phyloP scores from a whole-genome alignment of 2,888 invertebrate genomes.

The Saturnia japonica region DNA sequence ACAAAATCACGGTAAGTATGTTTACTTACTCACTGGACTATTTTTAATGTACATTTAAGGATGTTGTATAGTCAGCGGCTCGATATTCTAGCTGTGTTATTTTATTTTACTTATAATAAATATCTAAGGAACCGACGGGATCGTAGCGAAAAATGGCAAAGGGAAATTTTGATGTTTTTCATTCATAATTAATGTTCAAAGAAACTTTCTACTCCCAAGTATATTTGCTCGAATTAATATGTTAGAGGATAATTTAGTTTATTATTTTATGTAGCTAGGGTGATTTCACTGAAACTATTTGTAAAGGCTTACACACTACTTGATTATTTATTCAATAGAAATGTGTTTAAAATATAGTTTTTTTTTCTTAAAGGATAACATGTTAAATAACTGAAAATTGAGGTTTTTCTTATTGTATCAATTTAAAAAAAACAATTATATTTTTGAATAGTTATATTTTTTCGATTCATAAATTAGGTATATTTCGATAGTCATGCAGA shows the following conservation, averaged over 20 bases:
- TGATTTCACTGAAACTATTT: background rate
- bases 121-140: background rate
- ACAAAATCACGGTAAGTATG: slow-evolving; percentile 26
- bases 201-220: background rate
- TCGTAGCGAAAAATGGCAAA: background rate
- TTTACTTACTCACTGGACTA: slow-evolving; percentile 8
- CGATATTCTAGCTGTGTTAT: background rate
- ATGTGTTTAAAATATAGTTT: too few species aligned
- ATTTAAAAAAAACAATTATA: background rate
- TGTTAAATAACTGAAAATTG: background rate
- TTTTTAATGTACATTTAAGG: slow-evolving; percentile 12
- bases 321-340: too few species aligned
- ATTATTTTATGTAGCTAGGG: too few species aligned
- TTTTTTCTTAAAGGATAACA: too few species aligned
- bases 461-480: background rate
- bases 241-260: too few species aligned
- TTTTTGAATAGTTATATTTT: background rate
- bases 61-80: background rate
- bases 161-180: background rate
- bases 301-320: too few species aligned
- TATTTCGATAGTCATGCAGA: background rate
- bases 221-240: background rate
- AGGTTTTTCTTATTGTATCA: background rate
- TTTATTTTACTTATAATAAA: background rate
- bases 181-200: background rate